Base-by-base conservation (phyloP, 2,113 vertebrate genomes). In the Erythrocercus mccallii region DNA sequence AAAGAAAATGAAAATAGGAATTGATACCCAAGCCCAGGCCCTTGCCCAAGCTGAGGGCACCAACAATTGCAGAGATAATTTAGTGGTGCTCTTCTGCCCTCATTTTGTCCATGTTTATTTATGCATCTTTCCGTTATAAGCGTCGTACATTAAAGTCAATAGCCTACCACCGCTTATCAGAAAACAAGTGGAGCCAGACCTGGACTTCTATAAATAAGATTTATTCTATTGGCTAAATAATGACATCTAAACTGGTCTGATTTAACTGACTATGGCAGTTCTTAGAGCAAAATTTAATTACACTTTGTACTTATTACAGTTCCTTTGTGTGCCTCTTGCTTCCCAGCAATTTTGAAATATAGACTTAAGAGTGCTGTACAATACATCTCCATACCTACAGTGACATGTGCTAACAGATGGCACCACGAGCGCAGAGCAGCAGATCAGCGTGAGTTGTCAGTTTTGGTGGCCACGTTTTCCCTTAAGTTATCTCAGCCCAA, bases 201-300 rank as follows among this genome's bases (percentile, higher is more conserved):
- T 95, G 94, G 95, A 86, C 95, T 96, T 96, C 95, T 92, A 95
- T 96, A 96, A 96, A 96, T 94, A 96, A 96, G 92, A 97, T 96
- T 96, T 97, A 95, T 80, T 97, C 94, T 93, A 92, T 93, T 96
- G 95, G 95, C 94, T 96, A 97, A 97, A 97, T 97, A 96, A 97
- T 97, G 96, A 97, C 95, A 97, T 97, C 95, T 94, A 94, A 97
- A 95, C 88, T 64, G 61, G 95, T 92, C 95, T 96, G 93, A 97
- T 96, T 96, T 97, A 96, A 96, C 96, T 96, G 96, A 96, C 93
- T 97, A 95, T 97, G 96, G 95, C 95, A 97, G 96, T 97, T 96
- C 94, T 97, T 96, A 93, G 92, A 95, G 86, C 88, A 96, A 97
- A 95, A 97, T 96, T 95, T 96, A 96, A 94, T 97, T 96, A 97